These are phyloP conservation scores for Druon quercuslanigerum DNA, from an alignment of 1,140 invertebrate species.

Conservation along the genomic window DNA sequence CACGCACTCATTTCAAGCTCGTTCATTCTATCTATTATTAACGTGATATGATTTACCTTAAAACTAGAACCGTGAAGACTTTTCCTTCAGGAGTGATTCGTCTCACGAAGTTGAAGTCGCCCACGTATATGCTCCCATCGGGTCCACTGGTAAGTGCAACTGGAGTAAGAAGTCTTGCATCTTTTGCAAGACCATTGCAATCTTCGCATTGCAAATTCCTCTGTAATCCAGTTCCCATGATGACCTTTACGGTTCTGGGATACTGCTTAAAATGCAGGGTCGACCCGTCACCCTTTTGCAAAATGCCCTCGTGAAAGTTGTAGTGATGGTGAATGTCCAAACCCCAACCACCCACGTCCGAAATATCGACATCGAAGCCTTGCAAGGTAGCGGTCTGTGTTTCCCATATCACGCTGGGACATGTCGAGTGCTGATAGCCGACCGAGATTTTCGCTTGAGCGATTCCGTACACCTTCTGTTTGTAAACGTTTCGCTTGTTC, in stretches of 20 bases:
- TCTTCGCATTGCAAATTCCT: slow-evolving; percentile 84
- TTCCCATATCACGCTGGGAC: slow-evolving; percentile 92
- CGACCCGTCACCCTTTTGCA: slow-evolving; percentile 97
- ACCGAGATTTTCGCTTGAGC: slow-evolving; percentile 91
- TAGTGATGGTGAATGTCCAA: slow-evolving; percentile 98
- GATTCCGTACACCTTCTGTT: slow-evolving; percentile 95
- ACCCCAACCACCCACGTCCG: slow-evolving; percentile 98
- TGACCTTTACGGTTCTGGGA: slow-evolving; percentile 90
- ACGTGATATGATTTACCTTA: slow-evolving; percentile 81
- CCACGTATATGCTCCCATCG: slow-evolving; percentile 97
- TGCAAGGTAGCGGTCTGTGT: slow-evolving; percentile 93
- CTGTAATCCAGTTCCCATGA: slow-evolving; percentile 96
- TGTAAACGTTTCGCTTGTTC: slow-evolving; percentile 98
- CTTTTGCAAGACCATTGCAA: slow-evolving; percentile 91
- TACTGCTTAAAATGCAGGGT: slow-evolving; percentile 95
- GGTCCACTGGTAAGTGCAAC: slow-evolving; percentile 94
- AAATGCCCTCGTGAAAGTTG: slow-evolving; percentile 97
- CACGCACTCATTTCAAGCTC: not conserved
- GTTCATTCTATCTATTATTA: not conserved
- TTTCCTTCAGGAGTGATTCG: slow-evolving; percentile 93
- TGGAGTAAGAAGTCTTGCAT: slow-evolving; percentile 91
- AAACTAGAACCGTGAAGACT: slow-evolving; percentile 93
- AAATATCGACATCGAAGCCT: slow-evolving; percentile 98
- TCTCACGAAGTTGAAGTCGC: slow-evolving; percentile 96
- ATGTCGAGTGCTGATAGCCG: slow-evolving; percentile 95